phyloP scores from a whole-genome alignment of 2,113 vertebrate species.

The Phodopus roborovskii region DNA sequence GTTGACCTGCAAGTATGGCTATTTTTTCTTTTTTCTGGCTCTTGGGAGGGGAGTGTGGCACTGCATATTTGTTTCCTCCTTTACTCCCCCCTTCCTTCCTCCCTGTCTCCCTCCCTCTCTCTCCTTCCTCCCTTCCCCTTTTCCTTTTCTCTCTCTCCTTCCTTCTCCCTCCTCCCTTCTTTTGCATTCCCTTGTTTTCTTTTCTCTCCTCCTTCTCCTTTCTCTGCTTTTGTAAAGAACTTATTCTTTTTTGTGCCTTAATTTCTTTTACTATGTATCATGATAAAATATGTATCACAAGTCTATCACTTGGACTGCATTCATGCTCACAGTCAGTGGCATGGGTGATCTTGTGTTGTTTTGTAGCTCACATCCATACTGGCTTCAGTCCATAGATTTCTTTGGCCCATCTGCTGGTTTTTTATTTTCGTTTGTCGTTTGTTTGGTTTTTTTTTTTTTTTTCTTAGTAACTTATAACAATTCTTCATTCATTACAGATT shows the following conservation, averaged over 20 bases:
- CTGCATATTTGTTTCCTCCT: neutral
- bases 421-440: no score
- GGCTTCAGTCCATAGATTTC: neutral
- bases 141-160: accelerated
- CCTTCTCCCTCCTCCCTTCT: neutral
- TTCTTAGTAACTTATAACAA: neutral
- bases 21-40: neutral
- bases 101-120: neutral
- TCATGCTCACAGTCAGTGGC: neutral
- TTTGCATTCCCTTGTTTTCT: neutral
- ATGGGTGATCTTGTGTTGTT: no score
- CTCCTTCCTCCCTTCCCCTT: accelerated
- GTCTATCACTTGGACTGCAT: no score
- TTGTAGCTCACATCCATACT: no score
- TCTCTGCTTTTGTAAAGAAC: neutral
- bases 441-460: neutral
- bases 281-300: no score
- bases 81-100: neutral
- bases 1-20: neutral
- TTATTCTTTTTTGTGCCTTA: neutral
- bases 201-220: no score
- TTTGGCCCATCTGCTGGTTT: neutral
- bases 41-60: no score
- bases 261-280: neutral
- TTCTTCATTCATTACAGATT: neutral